These are phyloP conservation scores for Brachionus rotundiformis DNA, from an alignment of 1,140 invertebrate species.

Conservation along the genomic window DNA sequence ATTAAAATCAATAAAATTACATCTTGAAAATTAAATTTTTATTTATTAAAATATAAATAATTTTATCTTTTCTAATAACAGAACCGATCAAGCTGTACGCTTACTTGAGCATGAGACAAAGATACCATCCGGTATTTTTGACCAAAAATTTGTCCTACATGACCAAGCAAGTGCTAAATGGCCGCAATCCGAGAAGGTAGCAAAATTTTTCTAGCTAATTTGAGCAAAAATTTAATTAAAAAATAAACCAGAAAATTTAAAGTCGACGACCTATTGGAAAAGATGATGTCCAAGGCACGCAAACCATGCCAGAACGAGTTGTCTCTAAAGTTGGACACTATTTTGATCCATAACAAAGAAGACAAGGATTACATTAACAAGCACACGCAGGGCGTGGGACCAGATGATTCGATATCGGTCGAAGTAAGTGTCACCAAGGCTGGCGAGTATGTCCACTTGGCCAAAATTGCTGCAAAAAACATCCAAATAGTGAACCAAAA, in stretches of 20 bases:
- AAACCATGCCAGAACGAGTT: neutral
- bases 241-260: conserved; percentile 8
- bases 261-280: neutral
- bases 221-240: conserved; percentile 1
- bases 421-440: neutral
- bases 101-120: neutral
- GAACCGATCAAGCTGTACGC: conserved; percentile 4
- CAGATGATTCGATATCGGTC: neutral
- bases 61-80: neutral
- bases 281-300: neutral
- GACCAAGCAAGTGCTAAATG: neutral
- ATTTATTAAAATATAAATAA: no score
- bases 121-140: conserved; percentile 12
- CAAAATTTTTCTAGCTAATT: neutral
- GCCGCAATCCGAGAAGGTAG: neutral
- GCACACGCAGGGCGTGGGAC: neutral
- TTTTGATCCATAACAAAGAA: conserved; percentile 13
- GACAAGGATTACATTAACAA: neutral
- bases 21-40: no score
- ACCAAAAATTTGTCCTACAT: conserved; percentile 2
- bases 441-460: neutral
- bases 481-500: conserved; percentile 12
- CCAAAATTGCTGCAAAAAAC: neutral
- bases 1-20: no score
- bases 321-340: neutral